A percentile compares a stretch with the other conserved stretches of the same genome.
Conservation (phyloP, 2,797 vertebrate species). For the Myotis daubentonii region DNA sequence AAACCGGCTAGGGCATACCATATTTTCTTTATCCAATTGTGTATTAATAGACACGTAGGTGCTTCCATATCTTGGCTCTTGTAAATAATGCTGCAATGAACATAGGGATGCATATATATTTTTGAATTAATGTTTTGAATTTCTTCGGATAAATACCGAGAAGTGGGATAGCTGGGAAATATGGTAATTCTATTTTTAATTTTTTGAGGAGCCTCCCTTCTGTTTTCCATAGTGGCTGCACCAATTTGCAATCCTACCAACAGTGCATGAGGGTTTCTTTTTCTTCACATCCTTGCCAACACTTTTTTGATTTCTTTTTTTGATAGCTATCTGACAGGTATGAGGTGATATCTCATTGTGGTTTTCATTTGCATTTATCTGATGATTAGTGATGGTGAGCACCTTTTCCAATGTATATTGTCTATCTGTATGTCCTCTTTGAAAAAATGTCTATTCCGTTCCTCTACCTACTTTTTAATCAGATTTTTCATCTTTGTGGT, state of each 20-base stretch:
- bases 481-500: not conserved
- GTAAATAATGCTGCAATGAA: not conserved
- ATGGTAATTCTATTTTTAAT: not conserved
- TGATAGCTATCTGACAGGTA: not conserved
- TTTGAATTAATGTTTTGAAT: not conserved
- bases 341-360: not conserved
- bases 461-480: not conserved
- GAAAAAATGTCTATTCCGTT: not conserved
- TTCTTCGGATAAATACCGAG: not conserved
- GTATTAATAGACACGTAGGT: not conserved
- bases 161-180: not conserved
- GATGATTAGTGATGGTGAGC: not conserved
- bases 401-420: not conserved
- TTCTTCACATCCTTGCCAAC: too few relatives aligned
- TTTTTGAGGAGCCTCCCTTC: not conserved
- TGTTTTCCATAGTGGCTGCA: not conserved
- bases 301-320: too few relatives aligned
- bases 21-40: not conserved
- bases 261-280: not conserved
- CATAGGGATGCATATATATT: not conserved
- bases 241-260: not conserved
- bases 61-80: not conserved
- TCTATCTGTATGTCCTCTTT: not conserved
- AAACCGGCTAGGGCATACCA: not conserved
- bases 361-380: not conserved